phyloP scores from a whole-genome alignment of 2,113 vertebrate genomes.

The Acrocephalus arundinaceus region DNA sequence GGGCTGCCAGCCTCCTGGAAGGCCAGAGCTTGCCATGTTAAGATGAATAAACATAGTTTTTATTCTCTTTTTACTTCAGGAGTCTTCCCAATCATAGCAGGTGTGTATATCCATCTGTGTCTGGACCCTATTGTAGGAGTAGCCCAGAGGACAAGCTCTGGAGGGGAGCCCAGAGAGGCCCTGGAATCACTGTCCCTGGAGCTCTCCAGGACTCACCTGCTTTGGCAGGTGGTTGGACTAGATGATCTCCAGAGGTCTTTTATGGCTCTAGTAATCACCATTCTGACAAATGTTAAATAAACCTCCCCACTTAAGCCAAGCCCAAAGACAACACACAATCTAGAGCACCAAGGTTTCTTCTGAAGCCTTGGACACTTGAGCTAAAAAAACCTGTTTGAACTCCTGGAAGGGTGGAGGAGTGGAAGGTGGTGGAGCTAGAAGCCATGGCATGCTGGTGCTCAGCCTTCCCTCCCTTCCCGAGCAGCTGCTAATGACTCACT shows the following conservation, averaged over 20 bases:
- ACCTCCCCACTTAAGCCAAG: neutral
- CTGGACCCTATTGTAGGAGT: neutral
- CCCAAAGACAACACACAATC: neutral
- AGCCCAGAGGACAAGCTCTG: neutral
- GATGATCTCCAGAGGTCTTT: neutral
- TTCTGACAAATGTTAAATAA: neutral
- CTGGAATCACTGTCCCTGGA: neutral
- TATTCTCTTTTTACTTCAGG: neutral
- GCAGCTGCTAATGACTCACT: constrained; percentile 60
- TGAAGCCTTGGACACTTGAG: neutral
- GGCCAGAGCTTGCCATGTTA: neutral
- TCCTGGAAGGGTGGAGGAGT: constrained; percentile 11
- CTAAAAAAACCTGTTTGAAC: neutral
- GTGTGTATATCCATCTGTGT: neutral
- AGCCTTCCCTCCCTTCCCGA: neutral
- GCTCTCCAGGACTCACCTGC: neutral
- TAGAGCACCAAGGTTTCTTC: neutral
- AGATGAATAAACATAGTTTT: neutral
- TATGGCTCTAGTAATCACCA: neutral
- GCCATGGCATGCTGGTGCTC: neutral
- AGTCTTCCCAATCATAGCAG: neutral
- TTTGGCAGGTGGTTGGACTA: neutral
- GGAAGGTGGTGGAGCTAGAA: neutral
- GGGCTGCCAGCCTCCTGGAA: neutral
- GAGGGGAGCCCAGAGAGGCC: neutral